Evolutionary conservation across 2,797 vertebrate species (phyloP).

Genomic region (Perodicticus potto): DNA sequence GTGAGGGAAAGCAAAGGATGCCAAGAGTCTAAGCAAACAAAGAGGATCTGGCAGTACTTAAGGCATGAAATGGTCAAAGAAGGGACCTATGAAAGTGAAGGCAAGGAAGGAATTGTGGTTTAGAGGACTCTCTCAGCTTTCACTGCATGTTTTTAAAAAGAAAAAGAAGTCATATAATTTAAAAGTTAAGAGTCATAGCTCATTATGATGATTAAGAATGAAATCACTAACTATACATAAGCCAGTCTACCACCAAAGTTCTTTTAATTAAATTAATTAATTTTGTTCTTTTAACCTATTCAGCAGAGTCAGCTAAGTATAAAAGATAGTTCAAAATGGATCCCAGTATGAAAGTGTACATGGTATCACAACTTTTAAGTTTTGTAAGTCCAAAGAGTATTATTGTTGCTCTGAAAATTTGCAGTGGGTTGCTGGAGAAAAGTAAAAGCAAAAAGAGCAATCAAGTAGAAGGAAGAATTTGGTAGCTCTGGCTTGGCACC

Average conservation of each 20-base stretch:
- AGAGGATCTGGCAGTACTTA: neutral
- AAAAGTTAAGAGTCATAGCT: constrained; percentile 35
- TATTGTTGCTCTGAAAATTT: neutral
- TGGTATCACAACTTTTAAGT: neutral
- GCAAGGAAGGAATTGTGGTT: neutral
- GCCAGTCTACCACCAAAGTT: neutral
- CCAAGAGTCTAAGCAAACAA: neutral
- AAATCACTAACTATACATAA: neutral
- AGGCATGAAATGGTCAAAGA: neutral
- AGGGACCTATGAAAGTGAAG: neutral
- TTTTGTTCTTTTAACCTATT: neutral
- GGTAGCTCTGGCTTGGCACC: too few relatives aligned
- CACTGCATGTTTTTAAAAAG: neutral
- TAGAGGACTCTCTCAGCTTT: constrained; percentile 20
- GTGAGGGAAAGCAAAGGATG: neutral
- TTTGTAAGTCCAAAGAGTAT: neutral
- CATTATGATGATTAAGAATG: constrained; percentile 50
- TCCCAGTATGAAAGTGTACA: neutral
- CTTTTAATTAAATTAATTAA: too few relatives aligned
- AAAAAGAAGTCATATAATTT: constrained; percentile 14
- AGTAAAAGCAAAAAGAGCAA: neutral
- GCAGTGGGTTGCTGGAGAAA: neutral
- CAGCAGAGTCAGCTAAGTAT: neutral
- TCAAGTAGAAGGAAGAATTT: neutral
- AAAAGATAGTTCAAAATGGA: neutral